Percentiles rank a stretch among this genome's conserved stretches.
Evolutionary conservation across 2,888 invertebrate species (phyloP).

Genomic region (Petrophora chlorosata): DNA sequence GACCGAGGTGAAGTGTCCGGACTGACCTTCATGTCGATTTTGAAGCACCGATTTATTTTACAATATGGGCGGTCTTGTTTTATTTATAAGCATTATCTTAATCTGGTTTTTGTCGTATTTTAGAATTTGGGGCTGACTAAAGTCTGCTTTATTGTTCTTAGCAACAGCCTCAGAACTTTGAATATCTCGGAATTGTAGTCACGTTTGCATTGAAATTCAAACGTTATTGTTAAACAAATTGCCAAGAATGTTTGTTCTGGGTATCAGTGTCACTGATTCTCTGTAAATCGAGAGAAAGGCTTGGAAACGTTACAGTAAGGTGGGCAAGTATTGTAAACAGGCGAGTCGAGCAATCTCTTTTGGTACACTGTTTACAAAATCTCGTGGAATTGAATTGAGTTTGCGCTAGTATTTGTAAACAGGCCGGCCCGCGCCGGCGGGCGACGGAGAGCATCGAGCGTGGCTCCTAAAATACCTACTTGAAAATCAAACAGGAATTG

Average conservation of each 20-base stretch:
- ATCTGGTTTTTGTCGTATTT: conserved; percentile 22
- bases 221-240: conserved; percentile 39
- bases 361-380: conserved; percentile 77
- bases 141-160: conserved; percentile 9
- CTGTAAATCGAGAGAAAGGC: conserved; percentile 41
- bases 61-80: conserved; percentile 27
- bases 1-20: conserved; percentile 31
- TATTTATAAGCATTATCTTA: conserved; percentile 29
- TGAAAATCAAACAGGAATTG: conserved; percentile 74
- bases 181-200: conserved; percentile 7
- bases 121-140: conserved; percentile 8
- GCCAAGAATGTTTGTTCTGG: conserved; percentile 45
- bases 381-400: conserved; percentile 74
- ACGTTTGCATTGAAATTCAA: conserved; percentile 24
- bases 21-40: conserved; percentile 38
- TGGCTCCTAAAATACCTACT: conserved; percentile 73
- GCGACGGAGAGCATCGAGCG: conserved; percentile 60
- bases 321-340: conserved; percentile 48
- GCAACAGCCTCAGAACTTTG: conserved; percentile 9
- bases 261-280: conserved; percentile 39
- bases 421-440: conserved; percentile 50
- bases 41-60: conserved; percentile 25
- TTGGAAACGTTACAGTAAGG: conserved; percentile 21
- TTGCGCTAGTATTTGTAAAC: conserved; percentile 81
- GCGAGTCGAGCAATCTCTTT: conserved; percentile 63